A percentile compares a stretch with the other conserved stretches of the same genome.
Conservation (phyloP, 23 tunicate genomes). For the Trididemnum miniatum region DNA sequence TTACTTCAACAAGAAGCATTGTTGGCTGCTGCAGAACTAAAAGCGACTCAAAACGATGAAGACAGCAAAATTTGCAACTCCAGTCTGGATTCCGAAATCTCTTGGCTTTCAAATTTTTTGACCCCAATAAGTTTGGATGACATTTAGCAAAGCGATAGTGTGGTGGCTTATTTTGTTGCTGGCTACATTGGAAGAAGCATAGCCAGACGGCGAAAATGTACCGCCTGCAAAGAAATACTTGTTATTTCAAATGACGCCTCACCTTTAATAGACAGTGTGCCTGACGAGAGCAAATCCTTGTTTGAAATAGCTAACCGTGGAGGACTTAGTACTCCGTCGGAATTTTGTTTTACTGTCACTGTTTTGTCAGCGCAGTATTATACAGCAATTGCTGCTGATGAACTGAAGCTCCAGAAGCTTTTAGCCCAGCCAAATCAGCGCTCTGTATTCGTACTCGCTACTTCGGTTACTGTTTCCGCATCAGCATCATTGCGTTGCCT, state of each 20-base stretch:
- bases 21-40: neutral
- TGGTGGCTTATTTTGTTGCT: neutral
- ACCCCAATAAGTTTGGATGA: neutral
- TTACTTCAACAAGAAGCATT: neutral
- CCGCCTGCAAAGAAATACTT: neutral
- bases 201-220: constrained; percentile 10
- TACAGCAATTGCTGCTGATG: too few relatives aligned
- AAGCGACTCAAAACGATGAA: neutral
- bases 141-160: too few relatives aligned
- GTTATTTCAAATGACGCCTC: neutral
- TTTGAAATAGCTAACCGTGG: constrained; percentile 2
- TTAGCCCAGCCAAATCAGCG: neutral
- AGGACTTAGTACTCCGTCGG: neutral
- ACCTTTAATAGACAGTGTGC: neutral
- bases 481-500: neutral
- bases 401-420: neutral
- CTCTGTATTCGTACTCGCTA: neutral
- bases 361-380: neutral
- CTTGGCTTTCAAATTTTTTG: neutral
- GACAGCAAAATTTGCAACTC: neutral
- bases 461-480: neutral
- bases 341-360: constrained; percentile 6
- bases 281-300: neutral
- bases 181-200: constrained; percentile 11
- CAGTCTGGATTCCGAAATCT: neutral